Conservation (phyloP, 2,888 invertebrate species). For the Aphidius colemani region DNA sequence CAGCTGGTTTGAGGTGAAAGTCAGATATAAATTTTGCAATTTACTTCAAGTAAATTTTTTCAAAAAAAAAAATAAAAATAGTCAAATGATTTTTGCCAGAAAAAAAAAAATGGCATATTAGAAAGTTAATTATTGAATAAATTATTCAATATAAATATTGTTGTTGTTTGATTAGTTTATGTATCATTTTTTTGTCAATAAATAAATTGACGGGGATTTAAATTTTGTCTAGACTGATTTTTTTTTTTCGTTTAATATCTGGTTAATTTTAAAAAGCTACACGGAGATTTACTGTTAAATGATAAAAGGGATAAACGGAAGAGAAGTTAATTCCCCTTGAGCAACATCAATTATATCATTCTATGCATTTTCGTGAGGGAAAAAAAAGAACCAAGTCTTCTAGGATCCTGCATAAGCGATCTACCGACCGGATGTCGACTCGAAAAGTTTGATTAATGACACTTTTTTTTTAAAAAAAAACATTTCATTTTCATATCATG, state of each 20-base stretch:
- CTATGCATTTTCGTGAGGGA: neutral
- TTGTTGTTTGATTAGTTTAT: no score
- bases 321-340: neutral
- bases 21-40: no score
- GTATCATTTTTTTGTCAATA: neutral
- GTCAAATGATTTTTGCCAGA: no score
- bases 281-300: neutral
- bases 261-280: no score
- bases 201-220: neutral
- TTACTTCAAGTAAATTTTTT: no score
- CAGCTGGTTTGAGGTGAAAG: no score
- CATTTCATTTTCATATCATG: no score
- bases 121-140: no score
- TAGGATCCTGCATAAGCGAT: neutral
- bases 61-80: no score
- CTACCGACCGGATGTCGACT: slow-evolving; percentile 31
- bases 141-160: no score
- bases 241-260: neutral
- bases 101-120: no score
- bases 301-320: neutral
- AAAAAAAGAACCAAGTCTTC: neutral
- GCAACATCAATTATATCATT: slow-evolving; percentile 8
- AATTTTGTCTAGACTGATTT: neutral
- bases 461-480: slow-evolving; percentile 20
- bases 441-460: slow-evolving; percentile 31